Evolutionary conservation across 2,113 vertebrate genomes (phyloP), one percentile per base, ranked within the genome.

Genomic region (Bos taurus): DNA sequence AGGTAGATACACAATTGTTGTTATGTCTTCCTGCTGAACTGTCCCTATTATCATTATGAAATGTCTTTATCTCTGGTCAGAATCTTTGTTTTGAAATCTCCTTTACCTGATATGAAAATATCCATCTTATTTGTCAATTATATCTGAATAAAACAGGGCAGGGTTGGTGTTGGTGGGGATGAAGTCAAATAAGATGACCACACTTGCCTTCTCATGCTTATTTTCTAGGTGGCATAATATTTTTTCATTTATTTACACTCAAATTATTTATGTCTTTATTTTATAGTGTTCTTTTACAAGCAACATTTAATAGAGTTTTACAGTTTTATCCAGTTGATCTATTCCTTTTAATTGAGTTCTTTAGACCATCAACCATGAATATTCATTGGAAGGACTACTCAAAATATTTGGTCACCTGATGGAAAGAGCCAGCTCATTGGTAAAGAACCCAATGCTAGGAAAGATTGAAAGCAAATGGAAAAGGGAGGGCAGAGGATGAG

Each of bases 121-220:
- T 48, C 3, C 48, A 81, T 28, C 4, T 14, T 43, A 5, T 40
- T 52, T 17, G 13, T 43, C 21, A 40, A 10, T 56, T 64, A 30
- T 21, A 52, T 33, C 36, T 33, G 9, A n/a, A 4, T 10, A 26
- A 43, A n/a, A 25, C 56, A 46, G 13, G 26, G 28, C 1, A 2
- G 11, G 1, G 71, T 9, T 2, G 9, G 10, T 36, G n/a, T 4
- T 11, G 14, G 26, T 6, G 60, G 5, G 1, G 7, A 14, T 64
- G 60, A 40, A 36, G 30, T 59, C 17, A 33, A 62, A 25, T 74
- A 82, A 94, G n/a, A 46, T 54, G 62, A 25, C 19, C 82, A 48
- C 26, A 9, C 19, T 30, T 19, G 17, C 11, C 62, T 52, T 64
- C 33, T 80, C 50, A 21, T n/a, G 14, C 30, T n/a, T 25, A 23